Conservation (phyloP, 2,113 vertebrate species). For the Hucho hucho region DNA sequence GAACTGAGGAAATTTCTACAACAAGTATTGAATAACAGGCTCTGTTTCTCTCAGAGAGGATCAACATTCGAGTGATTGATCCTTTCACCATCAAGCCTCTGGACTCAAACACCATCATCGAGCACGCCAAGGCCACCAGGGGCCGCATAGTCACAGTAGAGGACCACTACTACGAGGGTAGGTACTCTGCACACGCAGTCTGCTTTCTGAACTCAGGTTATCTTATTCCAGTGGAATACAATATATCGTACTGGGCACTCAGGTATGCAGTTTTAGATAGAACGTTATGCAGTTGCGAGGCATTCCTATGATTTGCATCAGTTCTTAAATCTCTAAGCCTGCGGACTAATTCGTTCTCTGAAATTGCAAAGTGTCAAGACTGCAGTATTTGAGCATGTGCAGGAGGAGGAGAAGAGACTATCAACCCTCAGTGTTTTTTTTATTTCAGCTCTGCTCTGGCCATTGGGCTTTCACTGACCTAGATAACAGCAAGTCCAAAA, state of each 20-base stretch:
- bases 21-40: background rate
- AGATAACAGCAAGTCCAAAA: conserved; percentile 38
- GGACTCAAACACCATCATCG: conserved; percentile 88
- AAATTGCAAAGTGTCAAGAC: background rate
- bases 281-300: background rate
- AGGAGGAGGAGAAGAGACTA: background rate
- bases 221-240: no score
- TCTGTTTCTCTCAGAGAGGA: conserved; percentile 76
- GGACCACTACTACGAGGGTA: conserved; percentile 94
- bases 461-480: conserved; percentile 59
- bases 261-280: no score
- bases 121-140: conserved; percentile 82
- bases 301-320: background rate
- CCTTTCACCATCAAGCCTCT: conserved; percentile 94
- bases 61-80: conserved; percentile 86
- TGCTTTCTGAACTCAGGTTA: no score
- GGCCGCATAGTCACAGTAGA: conserved; percentile 92
- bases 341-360: background rate
- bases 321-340: no score
- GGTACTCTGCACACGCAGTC: conserved; percentile 1
- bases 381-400: background rate
- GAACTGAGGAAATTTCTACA: no score
- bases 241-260: no score
- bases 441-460: conserved; percentile 41
- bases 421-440: conserved; percentile 36